Evolutionary conservation across 2,113 vertebrate genomes (phyloP).

Genomic region (Malurus elegans): DNA sequence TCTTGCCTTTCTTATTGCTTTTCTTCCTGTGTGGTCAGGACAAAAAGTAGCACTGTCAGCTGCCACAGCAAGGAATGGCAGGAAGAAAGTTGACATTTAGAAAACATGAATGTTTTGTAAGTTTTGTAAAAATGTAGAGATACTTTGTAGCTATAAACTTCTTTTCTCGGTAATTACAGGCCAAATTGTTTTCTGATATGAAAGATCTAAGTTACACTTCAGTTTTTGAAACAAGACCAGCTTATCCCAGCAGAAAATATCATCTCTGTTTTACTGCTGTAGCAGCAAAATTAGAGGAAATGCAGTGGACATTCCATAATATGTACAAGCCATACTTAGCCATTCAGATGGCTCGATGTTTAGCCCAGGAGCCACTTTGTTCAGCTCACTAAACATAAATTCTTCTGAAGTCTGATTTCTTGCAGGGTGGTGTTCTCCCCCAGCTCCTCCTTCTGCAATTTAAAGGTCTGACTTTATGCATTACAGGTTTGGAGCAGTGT

Average conservation of each 20-base stretch:
- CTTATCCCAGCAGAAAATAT: neutral
- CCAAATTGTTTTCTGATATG: neutral
- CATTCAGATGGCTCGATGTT: neutral
- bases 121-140: neutral
- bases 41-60: neutral
- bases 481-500: conserved; percentile 47
- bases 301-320: neutral
- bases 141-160: neutral
- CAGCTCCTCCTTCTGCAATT: conserved; percentile 49
- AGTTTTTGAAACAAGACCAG: neutral
- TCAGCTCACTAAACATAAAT: neutral
- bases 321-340: neutral
- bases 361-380: neutral
- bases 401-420: conserved; percentile 31
- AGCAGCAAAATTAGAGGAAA: neutral
- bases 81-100: neutral
- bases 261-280: neutral
- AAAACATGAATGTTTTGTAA: neutral
- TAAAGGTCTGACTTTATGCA: conserved; percentile 54
- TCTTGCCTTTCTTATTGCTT: neutral
- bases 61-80: neutral
- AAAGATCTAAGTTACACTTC: neutral
- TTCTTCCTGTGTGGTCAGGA: conserved; percentile 19
- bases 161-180: neutral
- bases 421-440: conserved; percentile 1